Conservation (phyloP, 1,140 invertebrate genomes). For the Drosophila gunungcola region DNA sequence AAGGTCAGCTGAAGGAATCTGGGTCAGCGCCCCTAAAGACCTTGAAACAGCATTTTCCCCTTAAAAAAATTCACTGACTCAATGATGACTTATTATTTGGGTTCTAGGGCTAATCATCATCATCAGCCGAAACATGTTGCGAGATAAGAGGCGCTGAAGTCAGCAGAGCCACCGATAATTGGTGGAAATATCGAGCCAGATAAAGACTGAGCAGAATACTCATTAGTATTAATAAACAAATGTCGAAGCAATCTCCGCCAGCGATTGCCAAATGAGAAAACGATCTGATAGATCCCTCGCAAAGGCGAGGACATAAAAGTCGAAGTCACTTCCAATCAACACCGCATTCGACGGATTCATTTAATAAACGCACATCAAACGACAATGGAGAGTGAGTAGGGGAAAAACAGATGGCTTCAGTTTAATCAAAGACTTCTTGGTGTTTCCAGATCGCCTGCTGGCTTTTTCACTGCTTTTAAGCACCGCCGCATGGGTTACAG, state of each 20-base stretch:
- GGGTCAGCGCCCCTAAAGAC: conserved; percentile 19
- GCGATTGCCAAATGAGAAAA: conserved; percentile 34
- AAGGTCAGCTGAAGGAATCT: conserved; percentile 15
- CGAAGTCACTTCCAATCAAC: conserved; percentile 2
- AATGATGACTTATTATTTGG: conserved; percentile 21
- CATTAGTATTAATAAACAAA: conserved; percentile 43
- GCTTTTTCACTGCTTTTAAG: conserved; percentile 13
- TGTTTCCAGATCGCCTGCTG: conserved; percentile 1
- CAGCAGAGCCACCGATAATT: not conserved
- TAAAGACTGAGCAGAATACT: conserved; percentile 35
- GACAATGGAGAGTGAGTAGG: conserved; percentile 27
- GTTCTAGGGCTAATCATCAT: conserved; percentile 29
- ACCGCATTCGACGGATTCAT: conserved; percentile 32
- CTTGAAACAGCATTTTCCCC: conserved; percentile 28
- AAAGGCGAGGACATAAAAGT: conserved; percentile 40
- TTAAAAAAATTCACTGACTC: not conserved
- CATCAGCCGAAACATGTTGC: conserved; percentile 10
- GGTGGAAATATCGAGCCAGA: conserved; percentile 15
- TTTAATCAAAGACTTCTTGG: not conserved
- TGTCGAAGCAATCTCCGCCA: conserved; percentile 36
- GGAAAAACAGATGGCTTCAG: not conserved
- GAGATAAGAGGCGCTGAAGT: conserved; percentile 24
- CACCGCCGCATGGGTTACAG: not conserved
- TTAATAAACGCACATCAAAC: conserved; percentile 2
- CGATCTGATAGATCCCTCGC: conserved; percentile 34